A percentile compares a stretch with the other conserved stretches of the same genome.
Evolutionary conservation across 2,888 invertebrate species (phyloP).

Genomic region (Melinopterus prodromus): DNA sequence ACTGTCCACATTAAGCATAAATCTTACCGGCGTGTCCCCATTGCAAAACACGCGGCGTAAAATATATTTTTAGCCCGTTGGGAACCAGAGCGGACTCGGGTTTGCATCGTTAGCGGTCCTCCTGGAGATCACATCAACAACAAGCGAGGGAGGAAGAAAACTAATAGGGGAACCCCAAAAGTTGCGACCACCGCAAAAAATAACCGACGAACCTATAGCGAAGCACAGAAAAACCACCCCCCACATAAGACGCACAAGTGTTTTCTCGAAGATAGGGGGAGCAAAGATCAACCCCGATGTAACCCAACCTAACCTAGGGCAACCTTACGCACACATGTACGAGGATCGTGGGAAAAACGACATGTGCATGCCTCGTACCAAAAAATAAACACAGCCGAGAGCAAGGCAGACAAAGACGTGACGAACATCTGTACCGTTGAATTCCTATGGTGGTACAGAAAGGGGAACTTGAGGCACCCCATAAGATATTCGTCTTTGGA

Average conservation of each 20-base stretch:
- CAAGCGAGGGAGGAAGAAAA: background rate
- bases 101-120: background rate
- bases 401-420: slow-evolving; percentile 15
- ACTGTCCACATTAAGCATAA: background rate
- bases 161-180: background rate
- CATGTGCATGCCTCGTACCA: slow-evolving; percentile 53
- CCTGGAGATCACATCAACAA: background rate
- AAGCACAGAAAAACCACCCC: slow-evolving; percentile 8
- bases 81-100: background rate
- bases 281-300: slow-evolving; percentile 30
- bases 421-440: slow-evolving; percentile 12
- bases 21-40: background rate
- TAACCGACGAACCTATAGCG: background rate
- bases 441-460: slow-evolving; percentile 16
- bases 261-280: background rate
- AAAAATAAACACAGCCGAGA: slow-evolving; percentile 49
- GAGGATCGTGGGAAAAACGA: slow-evolving; percentile 55
- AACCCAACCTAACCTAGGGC: slow-evolving; percentile 49
- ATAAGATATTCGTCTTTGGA: slow-evolving; percentile 16
- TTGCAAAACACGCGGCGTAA: background rate
- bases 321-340: slow-evolving; percentile 53
- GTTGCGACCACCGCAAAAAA: slow-evolving; percentile 5
- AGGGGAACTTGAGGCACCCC: slow-evolving; percentile 10
- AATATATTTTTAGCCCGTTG: slow-evolving; percentile 21
- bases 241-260: background rate